A percentile compares a stretch with the other conserved stretches of the same genome.
phyloP scores from a whole-genome alignment of 2,888 invertebrate genomes.

The Dolomedes plantarius region DNA sequence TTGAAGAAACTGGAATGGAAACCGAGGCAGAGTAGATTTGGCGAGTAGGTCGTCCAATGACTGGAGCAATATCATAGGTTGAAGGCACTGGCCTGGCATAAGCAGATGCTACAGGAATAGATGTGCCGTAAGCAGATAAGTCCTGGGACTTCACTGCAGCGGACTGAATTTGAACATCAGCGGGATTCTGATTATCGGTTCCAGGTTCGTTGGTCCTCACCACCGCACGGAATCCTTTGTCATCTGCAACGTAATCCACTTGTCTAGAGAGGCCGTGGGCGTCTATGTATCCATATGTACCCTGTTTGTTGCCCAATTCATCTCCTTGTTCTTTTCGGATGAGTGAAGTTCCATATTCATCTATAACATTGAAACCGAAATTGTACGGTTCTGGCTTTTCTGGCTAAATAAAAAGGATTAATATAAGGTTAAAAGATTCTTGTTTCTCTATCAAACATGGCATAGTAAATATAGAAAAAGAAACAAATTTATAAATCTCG shows the following conservation, averaged over 20 bases:
- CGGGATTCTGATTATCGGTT: slow-evolving; percentile 68
- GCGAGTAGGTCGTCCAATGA: background rate
- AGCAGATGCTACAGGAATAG: slow-evolving; percentile 6
- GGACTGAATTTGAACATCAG: slow-evolving; percentile 48
- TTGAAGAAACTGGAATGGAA: too few species aligned
- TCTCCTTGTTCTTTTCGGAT: slow-evolving; percentile 72
- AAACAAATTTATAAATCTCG: too few species aligned
- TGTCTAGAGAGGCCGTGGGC: slow-evolving; percentile 71
- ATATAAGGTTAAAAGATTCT: too few species aligned
- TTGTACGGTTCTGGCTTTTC: too few species aligned
- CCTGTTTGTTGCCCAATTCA: slow-evolving; percentile 72
- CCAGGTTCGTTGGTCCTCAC: slow-evolving; percentile 73
- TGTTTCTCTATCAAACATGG: too few species aligned
- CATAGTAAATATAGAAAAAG: too few species aligned
- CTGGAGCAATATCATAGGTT: background rate
- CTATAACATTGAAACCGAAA: slow-evolving; percentile 72
- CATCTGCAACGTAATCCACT: slow-evolving; percentile 72
- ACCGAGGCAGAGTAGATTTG: too few species aligned
- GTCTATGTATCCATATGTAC: slow-evolving; percentile 72
- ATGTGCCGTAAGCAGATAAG: background rate
- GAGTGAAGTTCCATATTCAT: slow-evolving; percentile 64
- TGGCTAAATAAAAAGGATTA: too few species aligned
- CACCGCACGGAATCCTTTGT: slow-evolving; percentile 71
- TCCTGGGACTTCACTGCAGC: too few species aligned
- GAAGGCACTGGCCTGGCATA: slow-evolving; percentile 32